These are phyloP conservation scores for Mesorhabditis spiculigera DNA, from an alignment of 2,888 invertebrate genomes.

Conservation along the genomic window DNA sequence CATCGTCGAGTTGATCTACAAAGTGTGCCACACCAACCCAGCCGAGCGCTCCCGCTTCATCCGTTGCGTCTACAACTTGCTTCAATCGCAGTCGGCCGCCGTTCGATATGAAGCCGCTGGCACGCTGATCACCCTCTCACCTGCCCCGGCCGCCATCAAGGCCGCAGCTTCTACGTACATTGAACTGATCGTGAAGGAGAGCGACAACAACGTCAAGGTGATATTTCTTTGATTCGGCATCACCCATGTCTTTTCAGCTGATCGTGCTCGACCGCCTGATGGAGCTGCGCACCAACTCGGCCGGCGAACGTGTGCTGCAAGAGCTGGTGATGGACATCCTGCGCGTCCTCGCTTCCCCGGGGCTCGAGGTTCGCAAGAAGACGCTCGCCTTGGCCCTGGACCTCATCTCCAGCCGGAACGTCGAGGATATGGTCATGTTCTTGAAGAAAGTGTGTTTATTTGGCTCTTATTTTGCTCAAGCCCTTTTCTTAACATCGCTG, in stretches of 20 bases:
- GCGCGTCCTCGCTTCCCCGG: slow-evolving; percentile 67
- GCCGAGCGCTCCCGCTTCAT: slow-evolving; percentile 92
- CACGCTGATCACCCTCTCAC: slow-evolving; percentile 92
- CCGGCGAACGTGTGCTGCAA: slow-evolving; percentile 58
- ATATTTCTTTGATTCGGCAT: slow-evolving; percentile 5
- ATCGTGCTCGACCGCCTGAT: slow-evolving; percentile 91
- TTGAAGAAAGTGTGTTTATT: slow-evolving; percentile 41
- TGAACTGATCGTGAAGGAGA: slow-evolving; percentile 96
- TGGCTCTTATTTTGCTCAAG: background rate
- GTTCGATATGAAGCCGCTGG: slow-evolving; percentile 96
- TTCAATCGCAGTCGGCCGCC: slow-evolving; percentile 90
- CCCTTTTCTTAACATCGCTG: background rate
- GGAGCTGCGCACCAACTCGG: slow-evolving; percentile 70
- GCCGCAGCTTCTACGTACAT: slow-evolving; percentile 97
- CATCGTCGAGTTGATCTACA: slow-evolving; percentile 97
- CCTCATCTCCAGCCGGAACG: slow-evolving; percentile 83
- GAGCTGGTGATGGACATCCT: slow-evolving; percentile 96
- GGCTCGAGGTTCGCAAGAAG: slow-evolving; percentile 73
- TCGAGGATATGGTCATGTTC: slow-evolving; percentile 72
- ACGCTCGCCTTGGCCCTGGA: slow-evolving; percentile 80
- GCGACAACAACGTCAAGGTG: slow-evolving; percentile 95
- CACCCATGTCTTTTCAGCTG: slow-evolving; percentile 61
- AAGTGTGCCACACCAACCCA: slow-evolving; percentile 94
- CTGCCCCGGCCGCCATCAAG: slow-evolving; percentile 92
- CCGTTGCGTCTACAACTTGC: slow-evolving; percentile 91